These are phyloP conservation scores for Noctua janthina DNA, from an alignment of 2,888 invertebrate species.

Conservation along the genomic window DNA sequence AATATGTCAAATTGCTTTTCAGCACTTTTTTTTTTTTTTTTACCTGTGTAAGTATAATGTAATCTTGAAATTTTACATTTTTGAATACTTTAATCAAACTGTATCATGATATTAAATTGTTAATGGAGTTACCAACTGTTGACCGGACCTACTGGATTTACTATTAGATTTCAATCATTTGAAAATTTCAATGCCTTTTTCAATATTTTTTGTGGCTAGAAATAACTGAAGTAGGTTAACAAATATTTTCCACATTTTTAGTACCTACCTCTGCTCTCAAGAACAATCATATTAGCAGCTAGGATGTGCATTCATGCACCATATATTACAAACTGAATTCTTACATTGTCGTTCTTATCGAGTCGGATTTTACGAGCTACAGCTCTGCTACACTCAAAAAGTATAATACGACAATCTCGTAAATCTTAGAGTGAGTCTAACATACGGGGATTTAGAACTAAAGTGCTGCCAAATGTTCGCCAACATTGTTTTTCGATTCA, in stretches of 20 bases:
- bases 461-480: constrained; percentile 30
- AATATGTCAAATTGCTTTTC: background rate
- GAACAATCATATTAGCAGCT: constrained; percentile 35
- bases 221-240: background rate
- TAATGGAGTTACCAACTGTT: background rate
- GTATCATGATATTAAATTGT: background rate
- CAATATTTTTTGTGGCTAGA: background rate
- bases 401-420: constrained; percentile 27
- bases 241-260: constrained; percentile 6
- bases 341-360: constrained; percentile 58
- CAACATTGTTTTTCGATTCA: constrained; percentile 10
- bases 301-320: constrained; percentile 34
- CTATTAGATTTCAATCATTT: background rate
- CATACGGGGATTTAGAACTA: constrained; percentile 28
- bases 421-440: constrained; percentile 35
- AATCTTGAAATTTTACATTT: background rate
- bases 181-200: background rate
- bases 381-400: constrained; percentile 34
- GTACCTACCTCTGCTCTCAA: background rate
- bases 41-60: background rate
- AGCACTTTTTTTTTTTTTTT: background rate
- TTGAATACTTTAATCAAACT: background rate
- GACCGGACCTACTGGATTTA: background rate
- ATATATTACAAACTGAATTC: constrained; percentile 58
- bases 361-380: constrained; percentile 60